Percentiles rank a stretch among this genome's conserved stretches.
These are phyloP conservation scores for Euwallacea similis DNA, from an alignment of 1,140 invertebrate genomes.

Conservation along the genomic window DNA sequence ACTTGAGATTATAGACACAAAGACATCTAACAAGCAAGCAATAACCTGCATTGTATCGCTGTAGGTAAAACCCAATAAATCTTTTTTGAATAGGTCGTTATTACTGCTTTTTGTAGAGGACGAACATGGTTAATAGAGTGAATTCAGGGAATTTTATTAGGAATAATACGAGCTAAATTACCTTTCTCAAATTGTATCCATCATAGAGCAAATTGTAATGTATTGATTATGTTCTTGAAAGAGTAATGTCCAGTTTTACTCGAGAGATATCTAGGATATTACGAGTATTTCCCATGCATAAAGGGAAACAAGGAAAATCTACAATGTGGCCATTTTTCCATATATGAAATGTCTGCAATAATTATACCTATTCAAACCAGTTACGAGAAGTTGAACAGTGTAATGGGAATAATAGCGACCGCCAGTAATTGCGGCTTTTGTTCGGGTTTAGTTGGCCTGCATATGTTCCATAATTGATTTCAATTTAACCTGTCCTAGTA, in stretches of 20 bases:
- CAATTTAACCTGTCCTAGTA: conserved; percentile 8
- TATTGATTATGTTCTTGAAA: background rate
- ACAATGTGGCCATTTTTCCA: conserved; percentile 12
- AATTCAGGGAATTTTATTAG: conserved; percentile 12
- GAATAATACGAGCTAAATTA: conserved; percentile 7
- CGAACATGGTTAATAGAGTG: conserved; percentile 13
- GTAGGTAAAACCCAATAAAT: conserved; percentile 23
- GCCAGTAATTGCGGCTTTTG: conserved; percentile 15
- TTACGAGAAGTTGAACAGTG: conserved; percentile 14
- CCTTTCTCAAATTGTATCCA: background rate
- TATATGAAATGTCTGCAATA: conserved; percentile 12
- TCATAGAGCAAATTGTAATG: background rate
- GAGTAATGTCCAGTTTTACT: too few relatives aligned
- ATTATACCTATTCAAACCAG: conserved; percentile 12
- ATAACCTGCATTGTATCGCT: conserved; percentile 16
- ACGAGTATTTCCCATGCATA: too few relatives aligned
- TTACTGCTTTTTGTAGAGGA: conserved; percentile 21
- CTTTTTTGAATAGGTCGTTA: conserved; percentile 29
- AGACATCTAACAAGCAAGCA: conserved; percentile 3
- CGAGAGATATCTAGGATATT: too few relatives aligned
- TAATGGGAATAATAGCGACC: conserved; percentile 17
- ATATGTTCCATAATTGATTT: conserved; percentile 11
- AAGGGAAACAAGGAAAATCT: background rate
- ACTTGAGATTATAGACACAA: conserved; percentile 1
- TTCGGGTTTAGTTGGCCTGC: conserved; percentile 19